Percentiles rank a stretch among this genome's conserved stretches.
phyloP scores from a whole-genome alignment of 2,888 invertebrate species.

The Cistogaster globosa region DNA sequence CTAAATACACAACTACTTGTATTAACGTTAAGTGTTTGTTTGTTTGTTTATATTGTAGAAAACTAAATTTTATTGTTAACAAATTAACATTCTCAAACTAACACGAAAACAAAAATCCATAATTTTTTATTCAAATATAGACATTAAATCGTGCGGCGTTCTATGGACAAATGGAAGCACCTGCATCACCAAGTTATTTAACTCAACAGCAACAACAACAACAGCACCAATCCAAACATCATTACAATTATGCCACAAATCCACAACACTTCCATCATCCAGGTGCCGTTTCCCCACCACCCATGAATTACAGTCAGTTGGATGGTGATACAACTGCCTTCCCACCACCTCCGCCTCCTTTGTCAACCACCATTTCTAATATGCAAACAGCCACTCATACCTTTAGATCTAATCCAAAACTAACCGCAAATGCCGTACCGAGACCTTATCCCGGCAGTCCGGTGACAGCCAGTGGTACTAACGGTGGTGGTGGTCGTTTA shows the following conservation, averaged over 20 bases:
- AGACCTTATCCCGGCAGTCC: slow-evolving; percentile 82
- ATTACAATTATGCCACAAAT: slow-evolving; percentile 78
- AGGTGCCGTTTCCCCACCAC: slow-evolving; percentile 81
- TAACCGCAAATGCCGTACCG: slow-evolving; percentile 83
- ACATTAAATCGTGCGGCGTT: slow-evolving; percentile 80
- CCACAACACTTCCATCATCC: slow-evolving; percentile 82
- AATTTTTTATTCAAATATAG: slow-evolving; percentile 73
- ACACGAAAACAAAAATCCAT: slow-evolving; percentile 48
- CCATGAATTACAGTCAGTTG: slow-evolving; percentile 76
- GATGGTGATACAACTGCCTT: slow-evolving; percentile 77
- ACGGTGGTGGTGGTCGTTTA: slow-evolving; percentile 75
- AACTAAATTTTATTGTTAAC: slow-evolving; percentile 41
- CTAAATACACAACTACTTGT: too few species aligned
- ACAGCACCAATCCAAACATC: slow-evolving; percentile 76
- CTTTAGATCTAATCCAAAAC: slow-evolving; percentile 82
- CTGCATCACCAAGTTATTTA: slow-evolving; percentile 80
- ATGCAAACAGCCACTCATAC: slow-evolving; percentile 81
- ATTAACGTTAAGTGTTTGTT: neutral
- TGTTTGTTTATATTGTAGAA: too few species aligned
- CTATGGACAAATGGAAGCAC: slow-evolving; percentile 76
- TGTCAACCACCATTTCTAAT: slow-evolving; percentile 81
- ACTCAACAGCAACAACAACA: slow-evolving; percentile 76
- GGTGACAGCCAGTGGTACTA: slow-evolving; percentile 72
- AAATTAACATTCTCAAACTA: slow-evolving; percentile 64
- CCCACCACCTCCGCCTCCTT: slow-evolving; percentile 82